These are phyloP conservation scores for Ceratosolen solmsi DNA, from an alignment of 1,140 invertebrate species.

Conservation along the genomic window DNA sequence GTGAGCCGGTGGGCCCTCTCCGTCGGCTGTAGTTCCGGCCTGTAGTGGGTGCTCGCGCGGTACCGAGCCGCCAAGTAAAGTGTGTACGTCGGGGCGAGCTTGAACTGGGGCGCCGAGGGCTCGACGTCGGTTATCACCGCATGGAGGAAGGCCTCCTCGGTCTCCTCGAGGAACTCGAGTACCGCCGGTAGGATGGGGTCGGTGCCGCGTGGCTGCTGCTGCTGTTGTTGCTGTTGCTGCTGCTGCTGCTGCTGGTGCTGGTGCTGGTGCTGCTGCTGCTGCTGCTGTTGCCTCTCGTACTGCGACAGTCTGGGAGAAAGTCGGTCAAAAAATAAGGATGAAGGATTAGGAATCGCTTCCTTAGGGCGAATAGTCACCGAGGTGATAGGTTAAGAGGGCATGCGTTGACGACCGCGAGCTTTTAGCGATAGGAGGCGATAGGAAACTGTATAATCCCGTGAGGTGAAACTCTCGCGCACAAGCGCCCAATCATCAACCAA, in stretches of 20 bases:
- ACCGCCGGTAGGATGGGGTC: slow-evolving; percentile 95
- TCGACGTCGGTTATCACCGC: slow-evolving; percentile 91
- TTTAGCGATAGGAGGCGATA: too few relatives aligned
- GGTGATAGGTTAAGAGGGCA: too few relatives aligned
- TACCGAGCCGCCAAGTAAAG: slow-evolving; percentile 94
- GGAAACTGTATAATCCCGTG: too few relatives aligned
- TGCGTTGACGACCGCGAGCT: too few relatives aligned
- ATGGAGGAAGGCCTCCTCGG: slow-evolving; percentile 91
- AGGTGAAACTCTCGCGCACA: background rate
- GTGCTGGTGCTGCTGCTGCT: slow-evolving; percentile 77
- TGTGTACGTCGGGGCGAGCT: slow-evolving; percentile 94
- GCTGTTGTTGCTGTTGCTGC: slow-evolving; percentile 69
- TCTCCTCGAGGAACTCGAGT: slow-evolving; percentile 94
- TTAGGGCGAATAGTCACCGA: too few relatives aligned
- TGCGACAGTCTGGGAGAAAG: slow-evolving; percentile 69
- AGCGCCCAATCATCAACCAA: background rate
- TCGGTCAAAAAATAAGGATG: too few relatives aligned
- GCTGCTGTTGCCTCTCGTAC: slow-evolving; percentile 74
- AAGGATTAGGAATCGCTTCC: background rate
- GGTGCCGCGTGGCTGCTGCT: slow-evolving; percentile 78
- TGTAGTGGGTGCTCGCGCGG: slow-evolving; percentile 92
- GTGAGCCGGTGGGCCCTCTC: slow-evolving; percentile 93
- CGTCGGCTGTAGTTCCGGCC: slow-evolving; percentile 91
- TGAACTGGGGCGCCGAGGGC: slow-evolving; percentile 87
- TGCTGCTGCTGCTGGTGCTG: slow-evolving; percentile 70